Conservation (phyloP, 2,888 invertebrate genomes). For the Margaritifera margaritifera region DNA sequence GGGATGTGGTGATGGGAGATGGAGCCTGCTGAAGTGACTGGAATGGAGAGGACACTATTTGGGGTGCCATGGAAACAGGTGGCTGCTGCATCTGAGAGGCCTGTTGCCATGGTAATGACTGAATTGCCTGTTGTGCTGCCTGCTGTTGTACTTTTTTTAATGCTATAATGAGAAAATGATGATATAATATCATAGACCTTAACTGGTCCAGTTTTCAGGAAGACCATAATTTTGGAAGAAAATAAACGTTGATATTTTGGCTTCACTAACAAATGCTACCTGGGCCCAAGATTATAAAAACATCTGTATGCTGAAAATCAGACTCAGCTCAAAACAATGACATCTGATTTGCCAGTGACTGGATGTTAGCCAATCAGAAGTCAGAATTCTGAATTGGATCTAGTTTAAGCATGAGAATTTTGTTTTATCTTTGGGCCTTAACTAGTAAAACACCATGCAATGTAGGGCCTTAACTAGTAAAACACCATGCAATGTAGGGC, state of each 20-base stretch:
- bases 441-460: too few species aligned
- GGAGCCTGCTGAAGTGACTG: conserved; percentile 12
- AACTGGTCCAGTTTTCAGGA: background rate
- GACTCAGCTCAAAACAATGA: too few species aligned
- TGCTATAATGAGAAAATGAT: conserved; percentile 48
- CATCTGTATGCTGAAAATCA: too few species aligned
- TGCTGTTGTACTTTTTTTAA: conserved; percentile 68
- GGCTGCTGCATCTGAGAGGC: conserved; percentile 1
- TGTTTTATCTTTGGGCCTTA: too few species aligned
- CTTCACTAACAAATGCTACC: background rate
- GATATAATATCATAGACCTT: conserved; percentile 9
- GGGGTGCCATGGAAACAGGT: background rate
- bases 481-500: too few species aligned
- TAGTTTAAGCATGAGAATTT: too few species aligned
- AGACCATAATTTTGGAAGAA: background rate
- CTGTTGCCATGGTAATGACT: conserved; percentile 57
- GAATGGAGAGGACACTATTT: background rate
- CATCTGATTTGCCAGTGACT: too few species aligned
- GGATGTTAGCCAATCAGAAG: too few species aligned
- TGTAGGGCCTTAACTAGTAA: too few species aligned
- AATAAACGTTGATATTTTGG: background rate
- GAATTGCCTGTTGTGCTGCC: conserved; percentile 60
- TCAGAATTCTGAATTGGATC: too few species aligned
- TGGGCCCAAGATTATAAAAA: too few species aligned
- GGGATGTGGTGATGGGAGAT: too few species aligned